Conservation (phyloP, 1,140 invertebrate species). For the Heliconius melpomene region DNA sequence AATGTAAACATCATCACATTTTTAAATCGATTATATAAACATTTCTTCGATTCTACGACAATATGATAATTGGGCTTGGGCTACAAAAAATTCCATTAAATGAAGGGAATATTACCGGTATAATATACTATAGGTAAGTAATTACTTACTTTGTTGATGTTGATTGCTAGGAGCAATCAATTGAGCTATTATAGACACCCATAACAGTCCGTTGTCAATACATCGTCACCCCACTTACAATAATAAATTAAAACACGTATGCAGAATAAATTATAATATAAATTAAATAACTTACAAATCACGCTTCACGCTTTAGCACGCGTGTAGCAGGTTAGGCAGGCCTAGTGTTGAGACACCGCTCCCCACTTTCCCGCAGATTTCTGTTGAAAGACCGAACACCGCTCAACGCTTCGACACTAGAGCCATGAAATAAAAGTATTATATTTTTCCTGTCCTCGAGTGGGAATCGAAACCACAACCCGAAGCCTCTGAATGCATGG, state of each 20-base stretch:
- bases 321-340: no score
- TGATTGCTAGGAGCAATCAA: slow-evolving; percentile 20
- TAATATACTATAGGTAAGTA: not conserved
- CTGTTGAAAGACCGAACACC: no score
- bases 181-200: slow-evolving; percentile 20
- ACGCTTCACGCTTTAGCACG: not conserved
- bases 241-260: slow-evolving; percentile 15
- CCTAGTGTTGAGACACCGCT: no score
- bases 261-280: not conserved
- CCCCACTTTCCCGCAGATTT: no score
- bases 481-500: not conserved
- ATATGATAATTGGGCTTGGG: not conserved
- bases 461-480: no score
- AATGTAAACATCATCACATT: no score
- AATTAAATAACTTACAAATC: not conserved
- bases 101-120: not conserved
- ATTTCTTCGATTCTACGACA: not conserved
- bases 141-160: slow-evolving; percentile 22
- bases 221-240: slow-evolving; percentile 16
- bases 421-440: no score
- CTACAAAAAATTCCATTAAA: not conserved
- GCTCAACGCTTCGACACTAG: not conserved
- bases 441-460: no score
- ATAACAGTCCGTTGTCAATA: slow-evolving; percentile 23
- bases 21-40: no score